A percentile compares a stretch with the other conserved stretches of the same genome.
These are phyloP conservation scores for Diarsia rubi DNA, from an alignment of 2,888 invertebrate genomes.

Conservation along the genomic window DNA sequence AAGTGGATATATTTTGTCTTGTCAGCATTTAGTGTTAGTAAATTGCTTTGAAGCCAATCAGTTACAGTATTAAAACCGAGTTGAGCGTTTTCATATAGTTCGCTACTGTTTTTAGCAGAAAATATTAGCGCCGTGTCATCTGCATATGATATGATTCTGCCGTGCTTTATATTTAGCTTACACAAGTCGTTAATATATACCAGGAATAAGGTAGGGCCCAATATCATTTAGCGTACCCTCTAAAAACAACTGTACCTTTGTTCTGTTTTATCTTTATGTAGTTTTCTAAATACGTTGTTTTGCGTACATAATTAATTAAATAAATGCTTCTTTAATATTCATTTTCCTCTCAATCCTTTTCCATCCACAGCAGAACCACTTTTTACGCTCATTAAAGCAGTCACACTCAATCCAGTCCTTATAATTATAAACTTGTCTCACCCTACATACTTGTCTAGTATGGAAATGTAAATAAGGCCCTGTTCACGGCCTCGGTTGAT, in stretches of 20 bases:
- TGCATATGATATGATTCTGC: too few relatives aligned
- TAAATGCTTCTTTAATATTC: neutral
- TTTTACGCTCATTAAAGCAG: conserved; percentile 26
- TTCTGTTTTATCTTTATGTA: neutral
- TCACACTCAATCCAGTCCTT: conserved; percentile 37
- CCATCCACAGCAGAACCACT: conserved; percentile 1
- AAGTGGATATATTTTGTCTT: too few relatives aligned
- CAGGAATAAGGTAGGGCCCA: too few relatives aligned
- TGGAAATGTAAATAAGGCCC: conserved; percentile 34
- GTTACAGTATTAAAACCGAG: too few relatives aligned
- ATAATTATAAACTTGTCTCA: conserved; percentile 38
- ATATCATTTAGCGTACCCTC: neutral
- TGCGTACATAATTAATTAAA: neutral
- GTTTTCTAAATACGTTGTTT: neutral
- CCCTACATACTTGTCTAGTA: conserved; percentile 31
- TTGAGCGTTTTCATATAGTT: too few relatives aligned
- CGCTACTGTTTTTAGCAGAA: too few relatives aligned
- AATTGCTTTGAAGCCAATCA: too few relatives aligned
- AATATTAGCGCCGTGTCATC: too few relatives aligned
- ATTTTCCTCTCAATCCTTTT: neutral
- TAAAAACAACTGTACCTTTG: neutral
- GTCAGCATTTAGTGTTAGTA: too few relatives aligned
- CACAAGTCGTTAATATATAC: too few relatives aligned
- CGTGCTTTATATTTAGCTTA: too few relatives aligned
- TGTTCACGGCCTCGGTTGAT: neutral